phyloP scores from a whole-genome alignment of 2,888 invertebrate genomes.

The Pyrgus malvae region DNA sequence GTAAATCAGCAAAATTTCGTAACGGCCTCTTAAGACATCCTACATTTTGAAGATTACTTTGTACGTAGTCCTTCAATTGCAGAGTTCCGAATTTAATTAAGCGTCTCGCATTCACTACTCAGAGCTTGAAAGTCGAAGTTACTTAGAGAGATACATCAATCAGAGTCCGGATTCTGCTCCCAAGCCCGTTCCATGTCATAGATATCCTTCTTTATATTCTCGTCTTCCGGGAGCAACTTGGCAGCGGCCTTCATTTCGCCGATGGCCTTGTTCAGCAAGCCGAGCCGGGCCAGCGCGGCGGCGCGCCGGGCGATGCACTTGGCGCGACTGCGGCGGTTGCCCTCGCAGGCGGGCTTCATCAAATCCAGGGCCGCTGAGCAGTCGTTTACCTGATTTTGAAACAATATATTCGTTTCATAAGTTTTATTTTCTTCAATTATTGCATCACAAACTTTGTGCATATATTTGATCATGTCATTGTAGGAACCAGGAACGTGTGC shows the following conservation, averaged over 20 bases:
- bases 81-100: too few species aligned
- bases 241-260: slow-evolving; percentile 89
- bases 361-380: slow-evolving; percentile 87
- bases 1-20: too few species aligned
- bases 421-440: too few species aligned
- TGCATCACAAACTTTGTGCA: too few species aligned
- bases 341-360: slow-evolving; percentile 86
- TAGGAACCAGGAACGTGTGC: too few species aligned
- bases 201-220: slow-evolving; percentile 82
- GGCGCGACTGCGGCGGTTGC: slow-evolving; percentile 86
- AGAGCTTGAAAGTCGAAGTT: too few species aligned
- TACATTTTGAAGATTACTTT: too few species aligned
- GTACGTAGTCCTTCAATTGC: too few species aligned
- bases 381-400: slow-evolving; percentile 66
- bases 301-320: slow-evolving; percentile 89
- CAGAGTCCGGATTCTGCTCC: slow-evolving; percentile 87
- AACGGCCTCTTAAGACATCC: too few species aligned
- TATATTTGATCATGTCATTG: too few species aligned
- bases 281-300: slow-evolving; percentile 86
- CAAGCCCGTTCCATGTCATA: slow-evolving; percentile 89
- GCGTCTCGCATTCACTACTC: too few species aligned
- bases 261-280: slow-evolving; percentile 86
- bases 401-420: background rate
- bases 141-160: too few species aligned
- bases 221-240: slow-evolving; percentile 84